Conservation (phyloP, 2,888 invertebrate species). For the Parnassius apollo region DNA sequence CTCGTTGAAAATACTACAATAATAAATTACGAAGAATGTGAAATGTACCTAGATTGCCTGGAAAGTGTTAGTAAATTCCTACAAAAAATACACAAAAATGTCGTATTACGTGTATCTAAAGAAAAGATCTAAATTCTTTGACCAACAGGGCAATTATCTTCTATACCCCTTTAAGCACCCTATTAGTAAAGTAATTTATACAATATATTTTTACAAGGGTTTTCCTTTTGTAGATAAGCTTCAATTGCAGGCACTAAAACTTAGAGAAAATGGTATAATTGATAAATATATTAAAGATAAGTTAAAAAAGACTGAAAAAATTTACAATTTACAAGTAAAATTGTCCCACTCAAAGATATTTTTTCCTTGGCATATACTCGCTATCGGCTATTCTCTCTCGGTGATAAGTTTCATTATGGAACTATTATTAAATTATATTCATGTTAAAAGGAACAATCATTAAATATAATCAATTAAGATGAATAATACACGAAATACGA, state of each 20-base stretch:
- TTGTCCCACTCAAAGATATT: slow-evolving; percentile 23
- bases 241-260: slow-evolving; percentile 35
- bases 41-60: slow-evolving; percentile 32
- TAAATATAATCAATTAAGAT: too few species aligned
- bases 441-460: background rate
- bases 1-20: background rate
- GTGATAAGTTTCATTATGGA: slow-evolving; percentile 35
- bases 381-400: slow-evolving; percentile 39
- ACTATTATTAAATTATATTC: slow-evolving; percentile 19
- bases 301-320: background rate
- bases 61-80: slow-evolving; percentile 33
- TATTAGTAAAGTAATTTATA: slow-evolving; percentile 46
- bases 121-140: slow-evolving; percentile 16
- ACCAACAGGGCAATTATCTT: slow-evolving; percentile 22
- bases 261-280: slow-evolving; percentile 52
- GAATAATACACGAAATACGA: too few species aligned
- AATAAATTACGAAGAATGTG: slow-evolving; percentile 1
- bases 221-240: slow-evolving; percentile 47
- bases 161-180: slow-evolving; percentile 40
- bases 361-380: slow-evolving; percentile 47
- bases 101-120: slow-evolving; percentile 19
- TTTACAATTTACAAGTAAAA: background rate
- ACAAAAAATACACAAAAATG: slow-evolving; percentile 28
- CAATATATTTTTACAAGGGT: slow-evolving; percentile 55
- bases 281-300: slow-evolving; percentile 22